Percentiles rank a stretch among this genome's conserved stretches.
phyloP scores from a whole-genome alignment of 2,113 vertebrate species.

The Synodontis membranacea region DNA sequence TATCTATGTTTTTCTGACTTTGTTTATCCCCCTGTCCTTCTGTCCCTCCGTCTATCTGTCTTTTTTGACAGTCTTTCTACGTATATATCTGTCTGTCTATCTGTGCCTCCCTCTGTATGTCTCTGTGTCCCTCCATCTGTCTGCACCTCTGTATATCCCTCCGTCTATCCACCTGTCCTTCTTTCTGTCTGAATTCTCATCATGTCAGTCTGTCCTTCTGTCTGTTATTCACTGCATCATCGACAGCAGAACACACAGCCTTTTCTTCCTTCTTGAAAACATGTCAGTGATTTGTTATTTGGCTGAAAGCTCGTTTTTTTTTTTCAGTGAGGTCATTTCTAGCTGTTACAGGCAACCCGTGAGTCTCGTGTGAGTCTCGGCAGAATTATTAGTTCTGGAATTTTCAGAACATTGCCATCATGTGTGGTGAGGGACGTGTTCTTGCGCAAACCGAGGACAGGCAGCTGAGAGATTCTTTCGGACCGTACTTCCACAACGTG shows the following conservation, averaged over 20 bases:
- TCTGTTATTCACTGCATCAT: no score
- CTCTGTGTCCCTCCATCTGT: neutral
- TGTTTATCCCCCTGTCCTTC: neutral
- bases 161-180: neutral
- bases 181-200: neutral
- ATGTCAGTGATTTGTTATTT: neutral
- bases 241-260: neutral
- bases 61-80: neutral
- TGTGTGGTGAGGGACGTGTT: slow-evolving; percentile 18
- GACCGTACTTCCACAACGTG: neutral
- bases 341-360: slow-evolving; percentile 9
- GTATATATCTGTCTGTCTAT: neutral
- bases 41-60: neutral
- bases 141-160: neutral
- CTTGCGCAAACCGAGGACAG: neutral
- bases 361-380: neutral
- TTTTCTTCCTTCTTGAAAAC: neutral
- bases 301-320: neutral
- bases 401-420: neutral
- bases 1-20: neutral
- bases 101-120: no score
- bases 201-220: neutral
- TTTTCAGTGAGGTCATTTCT: neutral
- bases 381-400: slow-evolving; percentile 21
- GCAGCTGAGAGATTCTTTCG: neutral